phyloP scores from a whole-genome alignment of 2,113 vertebrate genomes.

The Cebus imitator region DNA sequence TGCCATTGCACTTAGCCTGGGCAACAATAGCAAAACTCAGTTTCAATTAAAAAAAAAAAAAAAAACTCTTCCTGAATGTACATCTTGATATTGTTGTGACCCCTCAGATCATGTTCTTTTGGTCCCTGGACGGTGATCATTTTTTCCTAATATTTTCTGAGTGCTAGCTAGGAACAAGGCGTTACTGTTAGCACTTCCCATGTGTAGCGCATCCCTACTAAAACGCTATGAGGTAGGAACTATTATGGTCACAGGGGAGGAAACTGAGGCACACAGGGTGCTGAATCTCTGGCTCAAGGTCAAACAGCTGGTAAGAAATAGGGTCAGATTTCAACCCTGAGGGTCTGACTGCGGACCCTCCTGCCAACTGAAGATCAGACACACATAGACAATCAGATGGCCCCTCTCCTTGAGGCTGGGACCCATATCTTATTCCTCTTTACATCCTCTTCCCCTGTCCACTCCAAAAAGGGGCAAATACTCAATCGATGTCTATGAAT shows the following conservation, averaged over 20 bases:
- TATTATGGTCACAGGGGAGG: not conserved
- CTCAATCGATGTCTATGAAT: not conserved
- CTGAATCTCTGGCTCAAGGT: not conserved
- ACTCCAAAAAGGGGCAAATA: not conserved
- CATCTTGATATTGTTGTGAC: too few species aligned
- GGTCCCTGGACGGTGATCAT: fast-evolving
- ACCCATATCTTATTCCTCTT: not conserved
- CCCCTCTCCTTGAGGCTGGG: not conserved
- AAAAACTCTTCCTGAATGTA: fast-evolving
- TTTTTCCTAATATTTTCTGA: not conserved
- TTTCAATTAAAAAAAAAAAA: too few species aligned
- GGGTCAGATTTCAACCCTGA: not conserved
- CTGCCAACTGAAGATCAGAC: not conserved
- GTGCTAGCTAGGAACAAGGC: not conserved
- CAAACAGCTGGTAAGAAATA: not conserved
- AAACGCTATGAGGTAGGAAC: not conserved
- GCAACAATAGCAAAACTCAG: too few species aligned
- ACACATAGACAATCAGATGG: not conserved
- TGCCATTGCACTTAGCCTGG: too few species aligned
- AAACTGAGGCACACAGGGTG: not conserved
- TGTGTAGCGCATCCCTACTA: not conserved
- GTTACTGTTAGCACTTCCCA: not conserved
- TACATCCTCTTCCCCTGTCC: not conserved
- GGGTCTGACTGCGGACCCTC: not conserved
- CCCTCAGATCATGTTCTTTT: not conserved